phyloP scores from a whole-genome alignment of 2,113 vertebrate genomes.

The Cephalopholis sonnerati region DNA sequence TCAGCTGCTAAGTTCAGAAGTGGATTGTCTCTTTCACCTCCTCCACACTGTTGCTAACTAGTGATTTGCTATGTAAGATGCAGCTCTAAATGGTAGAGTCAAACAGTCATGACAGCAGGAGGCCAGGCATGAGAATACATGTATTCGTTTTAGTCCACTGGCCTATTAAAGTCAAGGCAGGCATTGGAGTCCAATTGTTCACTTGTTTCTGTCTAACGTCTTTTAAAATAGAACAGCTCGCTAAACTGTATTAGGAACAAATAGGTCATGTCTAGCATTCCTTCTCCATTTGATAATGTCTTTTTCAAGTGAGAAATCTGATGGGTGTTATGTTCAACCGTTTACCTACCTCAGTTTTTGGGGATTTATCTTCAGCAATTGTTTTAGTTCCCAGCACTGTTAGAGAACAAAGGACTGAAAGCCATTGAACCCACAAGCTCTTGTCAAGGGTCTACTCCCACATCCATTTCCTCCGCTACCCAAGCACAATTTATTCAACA shows the following conservation, averaged over 20 bases:
- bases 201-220: not conserved
- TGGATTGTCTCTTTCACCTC: not conserved
- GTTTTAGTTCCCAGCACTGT: constrained; percentile 33
- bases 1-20: constrained; percentile 21
- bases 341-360: not conserved
- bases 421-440: constrained; percentile 44
- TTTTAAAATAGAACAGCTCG: not conserved
- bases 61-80: not conserved
- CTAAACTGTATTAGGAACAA: constrained; percentile 1
- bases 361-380: constrained; percentile 1
- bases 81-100: constrained; percentile 1
- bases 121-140: constrained; percentile 5
- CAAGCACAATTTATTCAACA: constrained; percentile 60
- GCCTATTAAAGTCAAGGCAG: not conserved
- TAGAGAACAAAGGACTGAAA: constrained; percentile 27
- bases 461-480: constrained; percentile 49
- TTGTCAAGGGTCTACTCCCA: constrained; percentile 61
- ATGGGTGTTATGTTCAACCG: not conserved
- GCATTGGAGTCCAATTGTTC: not conserved
- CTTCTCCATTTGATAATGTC: not conserved
- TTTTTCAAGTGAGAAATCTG: constrained; percentile 3
- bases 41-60: constrained; percentile 1
- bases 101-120: constrained; percentile 26
- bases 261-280: not conserved
- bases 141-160: not conserved